Conservation (phyloP, 2,113 vertebrate species). For the Anhinga rufa region DNA sequence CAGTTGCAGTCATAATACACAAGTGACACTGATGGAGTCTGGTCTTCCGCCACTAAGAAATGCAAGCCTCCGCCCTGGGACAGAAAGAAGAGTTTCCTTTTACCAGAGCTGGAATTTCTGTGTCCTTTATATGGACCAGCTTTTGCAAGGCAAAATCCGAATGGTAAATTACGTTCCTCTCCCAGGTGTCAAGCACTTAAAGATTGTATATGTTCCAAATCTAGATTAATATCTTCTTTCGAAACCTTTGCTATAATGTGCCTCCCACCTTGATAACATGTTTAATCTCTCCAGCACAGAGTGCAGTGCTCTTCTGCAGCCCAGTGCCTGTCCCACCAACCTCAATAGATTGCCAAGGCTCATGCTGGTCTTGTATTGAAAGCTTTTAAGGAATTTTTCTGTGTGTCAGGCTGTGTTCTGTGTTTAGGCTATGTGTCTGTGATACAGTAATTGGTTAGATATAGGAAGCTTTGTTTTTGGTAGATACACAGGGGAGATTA, state of each 20-base stretch:
- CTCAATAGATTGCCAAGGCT: neutral
- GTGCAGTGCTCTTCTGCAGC: neutral
- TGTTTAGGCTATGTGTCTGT: neutral
- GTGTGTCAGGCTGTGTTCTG: neutral
- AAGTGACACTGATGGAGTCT: neutral
- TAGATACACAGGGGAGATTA: neutral
- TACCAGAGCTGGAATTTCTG: neutral
- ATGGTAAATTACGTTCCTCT: neutral
- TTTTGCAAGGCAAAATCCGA: neutral
- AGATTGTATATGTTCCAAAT: neutral
- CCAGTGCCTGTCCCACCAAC: neutral
- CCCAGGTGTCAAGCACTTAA: neutral
- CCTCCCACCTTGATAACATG: neutral
- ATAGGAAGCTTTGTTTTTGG: neutral
- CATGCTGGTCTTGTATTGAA: neutral
- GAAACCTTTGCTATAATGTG: neutral
- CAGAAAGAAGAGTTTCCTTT: neutral
- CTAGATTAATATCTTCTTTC: neutral
- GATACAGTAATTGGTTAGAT: neutral
- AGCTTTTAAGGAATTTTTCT: neutral
- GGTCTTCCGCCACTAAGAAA: neutral
- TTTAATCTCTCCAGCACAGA: neutral
- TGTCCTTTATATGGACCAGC: neutral
- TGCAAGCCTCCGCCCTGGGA: fast-evolving
- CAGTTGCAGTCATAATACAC: neutral